Base-by-base conservation (phyloP, 2,888 invertebrate genomes). In the Orchesellides sinensis region DNA sequence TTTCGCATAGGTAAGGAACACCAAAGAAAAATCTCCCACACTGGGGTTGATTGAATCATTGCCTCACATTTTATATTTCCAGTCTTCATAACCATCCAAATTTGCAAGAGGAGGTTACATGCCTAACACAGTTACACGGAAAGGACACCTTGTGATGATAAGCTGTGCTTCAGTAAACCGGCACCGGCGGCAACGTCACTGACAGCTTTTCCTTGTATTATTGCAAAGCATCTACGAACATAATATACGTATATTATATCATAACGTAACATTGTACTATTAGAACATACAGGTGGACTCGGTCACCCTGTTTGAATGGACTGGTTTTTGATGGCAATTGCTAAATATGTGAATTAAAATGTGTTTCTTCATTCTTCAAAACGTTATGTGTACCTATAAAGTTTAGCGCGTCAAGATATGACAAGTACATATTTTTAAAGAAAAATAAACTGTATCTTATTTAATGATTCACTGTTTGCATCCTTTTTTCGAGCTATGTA, bases 81-180 rank as follows among this genome's bases (percentile, higher is more conserved):
- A 35, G 35, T 12, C 35, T 35, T n/a, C n/a, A 25, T 56, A 14
- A 12, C 56, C 27, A 12, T 56, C 25, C 56, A 27, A 25, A 52
- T 21, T 17, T 52, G 17, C 69, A 56, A n/a, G 35, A 74, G 29
- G 59, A 49, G 47, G 27, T 45, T 27, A 59, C 29, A 23, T 47
- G 35, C 52, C 65, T 82, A 75, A 56, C 82, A 82, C 74, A 75
- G 74, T 82, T 82, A 82, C 82, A 65, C 82, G 82, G 75, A 75
- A 82, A 82, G 69, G 21, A 40, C 59, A 74, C 69, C 75, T 80
- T 81, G 82, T 69, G 82, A 68, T 73, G 75, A 82, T 75, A 63
- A 75, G 75, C 82, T 74, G 69, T n/a, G n/a, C 61, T 63, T 54
- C 27, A 52, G 19, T 29, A 82, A 82, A 82, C 82, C 52, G 32